Conservation (phyloP, 2,797 vertebrate species). For the Acanthiza pusilla region DNA sequence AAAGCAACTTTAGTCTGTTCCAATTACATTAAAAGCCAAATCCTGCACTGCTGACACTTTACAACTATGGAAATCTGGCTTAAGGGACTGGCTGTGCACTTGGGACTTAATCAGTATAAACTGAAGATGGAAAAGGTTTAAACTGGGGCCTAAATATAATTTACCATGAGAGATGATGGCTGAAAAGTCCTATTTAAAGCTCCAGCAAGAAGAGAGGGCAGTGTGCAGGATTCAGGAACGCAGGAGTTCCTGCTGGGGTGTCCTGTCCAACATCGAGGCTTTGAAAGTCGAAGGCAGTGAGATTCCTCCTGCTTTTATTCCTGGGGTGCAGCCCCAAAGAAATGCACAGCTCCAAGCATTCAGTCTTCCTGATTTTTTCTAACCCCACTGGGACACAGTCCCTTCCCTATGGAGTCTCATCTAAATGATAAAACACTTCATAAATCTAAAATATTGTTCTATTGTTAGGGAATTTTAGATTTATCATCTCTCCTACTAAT, state of each 20-base stretch:
- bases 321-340: not conserved
- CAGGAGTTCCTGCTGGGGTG: not conserved
- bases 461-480: not conserved
- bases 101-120: not conserved
- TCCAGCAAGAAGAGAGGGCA: not conserved
- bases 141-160: not conserved
- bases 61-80: not conserved
- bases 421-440: not conserved
- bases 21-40: not conserved
- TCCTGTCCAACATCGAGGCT: not conserved
- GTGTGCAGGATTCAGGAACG: not conserved
- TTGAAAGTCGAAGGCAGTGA: accelerated
- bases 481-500: slow-evolving; percentile 33
- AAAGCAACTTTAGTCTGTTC: not conserved
- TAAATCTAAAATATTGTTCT: not conserved
- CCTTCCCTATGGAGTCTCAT: not conserved
- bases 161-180: not conserved
- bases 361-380: not conserved
- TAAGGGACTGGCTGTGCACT: not conserved
- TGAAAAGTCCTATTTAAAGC: not conserved
- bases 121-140: not conserved
- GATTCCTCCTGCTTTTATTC: not conserved
- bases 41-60: not conserved
- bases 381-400: not conserved
- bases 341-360: not conserved